Base-by-base conservation (phyloP, 2,888 invertebrate genomes). In the Drosophila austrosaltans region DNA sequence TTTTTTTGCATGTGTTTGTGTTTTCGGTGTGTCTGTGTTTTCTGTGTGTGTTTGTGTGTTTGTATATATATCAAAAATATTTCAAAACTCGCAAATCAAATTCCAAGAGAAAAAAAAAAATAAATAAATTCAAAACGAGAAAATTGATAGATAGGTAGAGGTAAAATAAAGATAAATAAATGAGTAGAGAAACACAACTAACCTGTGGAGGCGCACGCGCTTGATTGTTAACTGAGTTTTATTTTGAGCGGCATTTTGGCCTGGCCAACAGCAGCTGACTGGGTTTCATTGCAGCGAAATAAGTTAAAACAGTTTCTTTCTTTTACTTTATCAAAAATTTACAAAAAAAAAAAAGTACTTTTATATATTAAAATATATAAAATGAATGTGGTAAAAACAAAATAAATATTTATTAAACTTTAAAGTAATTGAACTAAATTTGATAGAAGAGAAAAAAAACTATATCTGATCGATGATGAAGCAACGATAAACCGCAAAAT, bases 141-240 rank as follows among this genome's bases (percentile, higher is more conserved):
- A 81, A 63, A 53, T 53, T 36, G 36, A 36, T 36, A 36, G 36
- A 36, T 36, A 8, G 36, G 36, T 36, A 36, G 36, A 36, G 2
- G 8, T 36, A 8, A 36, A 63, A 69, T 20, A 74, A 61, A 89
- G 80, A 77, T 79, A 76, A 71, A 75, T 79, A 88, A 73, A 74
- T 74, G 82, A 86, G 88, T 77, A 85, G 86, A 85, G 86, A 87
- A 87, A 87, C 89, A 89, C 89, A 91, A 91, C 91, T 91, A 91
- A 91, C 91, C 91, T 91, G 91, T 90, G 82, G 62, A 72, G 75
- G 75, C 75, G 72, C 48, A 77, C 87, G 88, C 89, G 90, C 89
- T 91, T 91, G 90, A 88, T 70, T 73, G 69, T 75, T 76, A 79
- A 80, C 76, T 76, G 89, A 83, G 82, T 86, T 83, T 83, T 89